Evolutionary conservation across 2,888 invertebrate species (phyloP).

Genomic region (Drosophila atroscutellata): DNA sequence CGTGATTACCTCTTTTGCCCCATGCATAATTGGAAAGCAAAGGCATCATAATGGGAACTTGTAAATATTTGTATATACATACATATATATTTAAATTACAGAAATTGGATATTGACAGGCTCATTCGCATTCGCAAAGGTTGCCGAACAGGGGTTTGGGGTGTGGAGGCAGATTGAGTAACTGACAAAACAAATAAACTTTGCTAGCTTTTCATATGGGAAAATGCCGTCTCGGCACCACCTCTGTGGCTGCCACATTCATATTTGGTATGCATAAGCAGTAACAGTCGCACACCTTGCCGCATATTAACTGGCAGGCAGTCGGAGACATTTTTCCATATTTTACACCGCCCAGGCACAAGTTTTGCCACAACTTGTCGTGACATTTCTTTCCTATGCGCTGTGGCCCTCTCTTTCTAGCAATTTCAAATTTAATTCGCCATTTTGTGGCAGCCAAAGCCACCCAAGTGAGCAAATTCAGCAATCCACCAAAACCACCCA

Average conservation of each 20-base stretch:
- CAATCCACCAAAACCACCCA: slow-evolving; percentile 25
- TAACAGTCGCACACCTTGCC: slow-evolving; percentile 63
- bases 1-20: slow-evolving; percentile 4
- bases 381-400: slow-evolving; percentile 49
- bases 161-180: slow-evolving; percentile 21
- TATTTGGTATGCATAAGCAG: slow-evolving; percentile 78
- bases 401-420: slow-evolving; percentile 29
- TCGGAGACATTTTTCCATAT: slow-evolving; percentile 72
- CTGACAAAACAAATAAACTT: slow-evolving; percentile 69
- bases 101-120: slow-evolving; percentile 33
- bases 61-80: not conserved
- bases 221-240: not conserved
- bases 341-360: slow-evolving; percentile 68
- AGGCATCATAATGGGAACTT: slow-evolving; percentile 4
- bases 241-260: slow-evolving; percentile 36
- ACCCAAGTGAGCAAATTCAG: slow-evolving; percentile 54
- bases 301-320: slow-evolving; percentile 50
- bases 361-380: slow-evolving; percentile 74
- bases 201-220: slow-evolving; percentile 38
- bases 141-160: not conserved
- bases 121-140: slow-evolving; percentile 40
- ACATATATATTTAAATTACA: slow-evolving; percentile 1
- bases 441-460: slow-evolving; percentile 63
- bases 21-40: not conserved
- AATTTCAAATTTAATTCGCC: slow-evolving; percentile 81